Conservation (phyloP, 1,140 invertebrate species). For the Dermatophagoides farinae region DNA sequence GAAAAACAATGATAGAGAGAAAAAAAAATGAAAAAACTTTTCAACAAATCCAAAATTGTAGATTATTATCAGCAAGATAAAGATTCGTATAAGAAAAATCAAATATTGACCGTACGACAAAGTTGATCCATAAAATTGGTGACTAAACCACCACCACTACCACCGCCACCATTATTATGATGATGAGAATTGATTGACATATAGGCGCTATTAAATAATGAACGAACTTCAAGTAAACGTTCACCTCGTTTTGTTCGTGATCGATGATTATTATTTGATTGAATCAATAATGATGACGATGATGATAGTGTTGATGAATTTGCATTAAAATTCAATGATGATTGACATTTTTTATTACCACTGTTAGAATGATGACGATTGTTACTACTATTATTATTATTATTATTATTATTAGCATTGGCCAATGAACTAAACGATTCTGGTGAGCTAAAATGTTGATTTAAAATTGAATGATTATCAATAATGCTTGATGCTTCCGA, state of each 20-base stretch:
- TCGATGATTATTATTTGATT: not conserved
- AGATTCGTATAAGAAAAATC: too few species aligned
- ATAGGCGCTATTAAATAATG: not conserved
- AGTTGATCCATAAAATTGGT: constrained; percentile 5
- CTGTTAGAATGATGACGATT: not conserved
- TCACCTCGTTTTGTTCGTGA: not conserved
- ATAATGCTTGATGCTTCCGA: constrained; percentile 41
- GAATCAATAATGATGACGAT: not conserved
- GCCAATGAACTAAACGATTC: not conserved
- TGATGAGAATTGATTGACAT: not conserved
- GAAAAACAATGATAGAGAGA: not conserved
- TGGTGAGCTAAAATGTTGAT: constrained; percentile 5
- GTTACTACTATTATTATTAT: not conserved
- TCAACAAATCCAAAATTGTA: too few species aligned
- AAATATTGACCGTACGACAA: too few species aligned
- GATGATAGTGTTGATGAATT: not conserved
- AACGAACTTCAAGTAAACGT: not conserved
- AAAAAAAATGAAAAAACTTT: too few species aligned
- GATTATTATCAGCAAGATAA: too few species aligned
- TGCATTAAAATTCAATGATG: not conserved
- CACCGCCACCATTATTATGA: not conserved
- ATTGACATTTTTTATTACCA: not conserved
- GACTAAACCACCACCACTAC: not conserved
- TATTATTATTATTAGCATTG: not conserved
- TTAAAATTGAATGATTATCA: constrained; percentile 20